These are phyloP conservation scores for Disparrhopalites patrizii DNA, from an alignment of 2,888 invertebrate genomes.

Conservation along the genomic window DNA sequence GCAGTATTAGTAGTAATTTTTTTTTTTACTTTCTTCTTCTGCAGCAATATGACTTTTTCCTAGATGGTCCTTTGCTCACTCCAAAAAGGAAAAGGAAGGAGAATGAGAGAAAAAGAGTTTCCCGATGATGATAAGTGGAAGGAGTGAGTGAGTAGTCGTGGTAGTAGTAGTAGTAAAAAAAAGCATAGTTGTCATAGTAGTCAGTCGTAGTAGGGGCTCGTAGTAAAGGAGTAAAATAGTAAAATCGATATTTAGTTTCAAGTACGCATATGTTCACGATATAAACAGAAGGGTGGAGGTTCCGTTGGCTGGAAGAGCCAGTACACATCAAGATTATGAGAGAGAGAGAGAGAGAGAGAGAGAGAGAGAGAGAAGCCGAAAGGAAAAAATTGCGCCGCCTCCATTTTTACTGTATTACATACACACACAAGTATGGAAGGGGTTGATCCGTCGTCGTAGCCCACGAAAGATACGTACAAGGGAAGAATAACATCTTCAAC, in stretches of 20 bases:
- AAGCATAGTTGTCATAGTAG: no score
- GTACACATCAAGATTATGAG: background rate
- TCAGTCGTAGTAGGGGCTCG: background rate
- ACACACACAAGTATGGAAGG: no score
- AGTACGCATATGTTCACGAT: constrained; percentile 7
- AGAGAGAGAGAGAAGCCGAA: no score
- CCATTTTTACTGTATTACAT: constrained; percentile 6
- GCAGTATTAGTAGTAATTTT: no score
- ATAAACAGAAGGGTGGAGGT: constrained; percentile 10
- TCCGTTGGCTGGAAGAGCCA: background rate
- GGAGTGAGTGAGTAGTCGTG: background rate
- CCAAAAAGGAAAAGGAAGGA: no score
- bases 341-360: no score
- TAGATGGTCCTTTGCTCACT: no score
- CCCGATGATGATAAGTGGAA: background rate
- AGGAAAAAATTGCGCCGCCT: constrained; percentile 4
- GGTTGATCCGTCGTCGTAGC: no score
- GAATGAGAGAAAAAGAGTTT: background rate
- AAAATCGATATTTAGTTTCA: constrained; percentile 8
- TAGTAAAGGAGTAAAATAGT: constrained; percentile 4
- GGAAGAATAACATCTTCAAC: no score
- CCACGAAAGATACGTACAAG: no score
- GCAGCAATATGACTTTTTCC: no score
- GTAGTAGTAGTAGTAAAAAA: background rate
- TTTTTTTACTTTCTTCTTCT: no score